These are phyloP conservation scores for Harpegnathos saltator DNA, from an alignment of 1,140 invertebrate genomes.

Conservation along the genomic window DNA sequence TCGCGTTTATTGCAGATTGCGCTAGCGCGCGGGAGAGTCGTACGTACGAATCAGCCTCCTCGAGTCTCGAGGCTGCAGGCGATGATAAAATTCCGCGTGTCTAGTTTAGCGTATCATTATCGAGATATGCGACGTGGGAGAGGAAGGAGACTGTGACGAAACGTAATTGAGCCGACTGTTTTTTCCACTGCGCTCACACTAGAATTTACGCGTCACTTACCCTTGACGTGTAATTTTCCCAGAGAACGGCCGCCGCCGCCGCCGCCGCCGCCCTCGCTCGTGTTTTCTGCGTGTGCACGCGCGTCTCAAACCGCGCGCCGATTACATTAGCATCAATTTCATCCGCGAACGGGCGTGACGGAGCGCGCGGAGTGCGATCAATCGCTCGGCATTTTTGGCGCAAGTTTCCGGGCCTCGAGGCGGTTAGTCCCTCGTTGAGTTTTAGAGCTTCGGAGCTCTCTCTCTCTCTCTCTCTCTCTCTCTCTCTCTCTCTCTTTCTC, in stretches of 20 bases:
- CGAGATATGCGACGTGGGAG: conserved; percentile 31
- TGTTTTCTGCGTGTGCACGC: conserved; percentile 11
- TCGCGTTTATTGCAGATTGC: too few species aligned
- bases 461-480: too few species aligned
- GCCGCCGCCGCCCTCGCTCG: too few species aligned
- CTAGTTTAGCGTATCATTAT: conserved; percentile 36
- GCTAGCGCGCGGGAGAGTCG: too few species aligned
- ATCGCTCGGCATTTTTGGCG: conserved; percentile 28
- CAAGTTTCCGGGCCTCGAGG: conserved; percentile 1
- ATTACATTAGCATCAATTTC: conserved; percentile 42
- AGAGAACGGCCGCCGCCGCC: background rate
- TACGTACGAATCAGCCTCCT: background rate
- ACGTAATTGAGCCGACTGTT: conserved; percentile 34
- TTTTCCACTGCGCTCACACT: conserved; percentile 14
- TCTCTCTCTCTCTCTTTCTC: too few species aligned
- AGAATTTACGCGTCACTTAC: conserved; percentile 53
- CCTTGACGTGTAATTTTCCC: conserved; percentile 49
- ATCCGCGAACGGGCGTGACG: conserved; percentile 39
- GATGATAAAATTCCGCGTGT: conserved; percentile 40
- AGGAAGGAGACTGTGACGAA: conserved; percentile 42
- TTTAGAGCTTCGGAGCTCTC: too few species aligned
- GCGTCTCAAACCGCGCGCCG: conserved; percentile 31
- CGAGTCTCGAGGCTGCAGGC: background rate
- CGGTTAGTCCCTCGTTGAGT: too few species aligned
- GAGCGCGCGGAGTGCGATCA: background rate